Evolutionary conservation across 2,113 vertebrate genomes (phyloP), one percentile per base, ranked within the genome.

Genomic region (Colinus virginianus): DNA sequence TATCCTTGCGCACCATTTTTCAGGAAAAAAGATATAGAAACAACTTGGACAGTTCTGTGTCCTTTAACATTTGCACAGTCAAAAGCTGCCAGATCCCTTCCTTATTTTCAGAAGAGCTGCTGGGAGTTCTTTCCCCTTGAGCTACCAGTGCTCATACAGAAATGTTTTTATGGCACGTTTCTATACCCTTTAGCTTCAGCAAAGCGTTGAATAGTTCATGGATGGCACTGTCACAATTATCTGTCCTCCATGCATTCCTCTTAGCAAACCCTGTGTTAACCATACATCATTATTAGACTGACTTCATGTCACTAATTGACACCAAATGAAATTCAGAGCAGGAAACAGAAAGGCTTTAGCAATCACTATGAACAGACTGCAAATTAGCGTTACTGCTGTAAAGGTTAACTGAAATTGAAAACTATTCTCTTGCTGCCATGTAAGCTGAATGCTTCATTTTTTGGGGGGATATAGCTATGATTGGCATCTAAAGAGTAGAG

Each of bases 361-460:
- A 70, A 68, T 88, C 90, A 62, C 58, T 91, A 55, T 7, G 86
- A 87, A 93, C 61, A 90, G 91, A 78, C 64, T 42, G 90, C 91
- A 94, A 93, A 94, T 92, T 90, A 84, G 83, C 26, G 76, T 79
- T 87, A 67, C 14, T 56, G 84, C 84, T 96, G 94, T 94, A 95
- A 86, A 96, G 78, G 94, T 87, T 97, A 96, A 97, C 75, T 59
- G 88, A 95, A 96, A 96, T 34, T 88, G 96, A 97, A 95, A 92
- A 51, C 26, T 5, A 16, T 76, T 78, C 40, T 48, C 23, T 67
- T 74, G 15, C 22, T 51, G 8, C 49, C 38, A 12, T 77, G 87
- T 75, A 84, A 88, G 64, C 61, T 36, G 49, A 83, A 51, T 7
- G 78, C 68, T 94, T 85, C 48, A 53, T 11, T 58, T 58, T 80